Base-by-base conservation (phyloP, 1,140 invertebrate genomes). In the Zaprionus kolodkinae region DNA sequence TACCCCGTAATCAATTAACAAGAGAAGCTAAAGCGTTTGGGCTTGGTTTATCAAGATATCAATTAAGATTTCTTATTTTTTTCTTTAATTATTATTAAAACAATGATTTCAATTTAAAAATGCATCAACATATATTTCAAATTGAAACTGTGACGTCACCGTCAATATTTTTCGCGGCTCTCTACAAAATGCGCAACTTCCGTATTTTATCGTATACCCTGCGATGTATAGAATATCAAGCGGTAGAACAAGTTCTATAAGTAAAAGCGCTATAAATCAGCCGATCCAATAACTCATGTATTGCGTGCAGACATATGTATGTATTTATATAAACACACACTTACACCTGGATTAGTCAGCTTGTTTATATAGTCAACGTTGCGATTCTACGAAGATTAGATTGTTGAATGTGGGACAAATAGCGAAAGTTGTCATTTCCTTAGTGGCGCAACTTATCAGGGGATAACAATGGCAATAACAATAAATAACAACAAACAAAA, bases 391-490 rank as follows among this genome's bases (percentile, higher is more conserved):
- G 35, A 2, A 40, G 70, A 72, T 72, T 66, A 72, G 70, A 72
- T 68, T 55, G 30, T 45, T 40, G 33, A 56, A 68, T 61, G 36
- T 73, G 63, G 64, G 64, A 1, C 65, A 73, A 68, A 68, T 61
- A 25, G 63, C 70, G 70, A 55, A 67, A 67, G 56, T 67, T 60
- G 36, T 43, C 45, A 67, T 52, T 67, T 72, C 55, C 35, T 55
- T 5, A 52, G 50, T 54, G 4, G 13, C 40, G 45, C 30, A 27
- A 60, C 30, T 30, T 73, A 69, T 60, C 40, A 59, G 21, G 6
- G 21, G 6, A 38, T 56, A 52, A 12, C 13, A 50, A 45, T 12
- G 59, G 33, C 30, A 55, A 55, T 15, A 54, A 66, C 13, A 67
- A 60, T 17, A 55, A 65, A 38, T 13, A 17, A 61, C 11, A 17